Conservation (phyloP, 2,797 vertebrate species). For the Ispidina picta region DNA sequence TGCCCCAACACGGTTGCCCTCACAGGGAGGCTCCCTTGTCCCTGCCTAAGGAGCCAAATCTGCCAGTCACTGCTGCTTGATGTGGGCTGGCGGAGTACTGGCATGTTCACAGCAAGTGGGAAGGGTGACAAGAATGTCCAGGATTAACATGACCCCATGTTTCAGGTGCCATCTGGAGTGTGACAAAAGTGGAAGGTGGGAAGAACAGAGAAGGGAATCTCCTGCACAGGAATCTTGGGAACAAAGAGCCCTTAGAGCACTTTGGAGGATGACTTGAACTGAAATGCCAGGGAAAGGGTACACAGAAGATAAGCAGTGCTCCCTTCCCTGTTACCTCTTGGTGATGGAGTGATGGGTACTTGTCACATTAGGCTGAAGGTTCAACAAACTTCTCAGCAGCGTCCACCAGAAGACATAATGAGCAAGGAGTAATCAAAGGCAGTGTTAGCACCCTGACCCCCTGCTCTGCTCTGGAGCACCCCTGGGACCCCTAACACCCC, state of each 20-base stretch:
- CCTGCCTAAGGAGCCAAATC: background rate
- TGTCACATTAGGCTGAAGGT: too few species aligned
- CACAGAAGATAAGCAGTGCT: too few species aligned
- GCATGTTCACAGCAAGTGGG: background rate
- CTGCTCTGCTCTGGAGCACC: background rate
- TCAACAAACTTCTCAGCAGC: too few species aligned
- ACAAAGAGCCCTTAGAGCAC: too few species aligned
- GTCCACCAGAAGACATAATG: accelerated
- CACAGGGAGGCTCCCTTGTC: background rate
- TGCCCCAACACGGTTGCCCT: background rate
- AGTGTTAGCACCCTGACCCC: accelerated
- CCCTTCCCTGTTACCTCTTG: too few species aligned
- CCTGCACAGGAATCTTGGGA: accelerated
- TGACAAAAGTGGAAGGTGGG: background rate
- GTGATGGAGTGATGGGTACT: too few species aligned
- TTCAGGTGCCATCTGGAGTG: background rate
- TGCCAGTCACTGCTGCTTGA: background rate
- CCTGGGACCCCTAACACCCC: background rate
- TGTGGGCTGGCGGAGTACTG: background rate
- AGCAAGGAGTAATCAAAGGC: background rate
- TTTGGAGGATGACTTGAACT: too few species aligned
- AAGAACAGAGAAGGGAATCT: background rate
- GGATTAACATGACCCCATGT: background rate
- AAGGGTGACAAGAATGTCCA: background rate
- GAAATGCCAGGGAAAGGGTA: too few species aligned